phyloP scores from a whole-genome alignment of 2,113 vertebrate species.

The Corythaixoides concolor region DNA sequence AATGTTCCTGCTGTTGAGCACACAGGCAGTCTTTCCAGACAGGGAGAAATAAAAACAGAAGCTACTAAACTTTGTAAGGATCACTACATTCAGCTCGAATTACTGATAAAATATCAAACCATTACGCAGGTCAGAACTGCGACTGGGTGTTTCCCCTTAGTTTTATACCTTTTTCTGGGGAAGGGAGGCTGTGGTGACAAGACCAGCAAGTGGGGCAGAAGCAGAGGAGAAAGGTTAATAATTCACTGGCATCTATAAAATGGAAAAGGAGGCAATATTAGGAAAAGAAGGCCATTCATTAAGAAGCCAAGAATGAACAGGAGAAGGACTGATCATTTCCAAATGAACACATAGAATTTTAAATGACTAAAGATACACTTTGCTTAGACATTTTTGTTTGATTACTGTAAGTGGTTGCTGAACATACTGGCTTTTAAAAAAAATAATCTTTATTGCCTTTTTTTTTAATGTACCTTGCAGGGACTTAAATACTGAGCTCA shows the following conservation, averaged over 20 bases:
- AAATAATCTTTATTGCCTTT: not conserved
- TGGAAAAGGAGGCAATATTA: not conserved
- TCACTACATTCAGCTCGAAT: not conserved
- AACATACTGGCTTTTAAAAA: not conserved
- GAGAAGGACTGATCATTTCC: not conserved
- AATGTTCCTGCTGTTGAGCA: not conserved
- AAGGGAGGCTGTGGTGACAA: not conserved
- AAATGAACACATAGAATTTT: not conserved
- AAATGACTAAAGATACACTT: not conserved
- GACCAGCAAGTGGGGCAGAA: not conserved
- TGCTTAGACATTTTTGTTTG: fast-evolving
- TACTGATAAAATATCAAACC: not conserved
- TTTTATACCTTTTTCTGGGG: not conserved
- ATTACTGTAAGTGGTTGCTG: not conserved
- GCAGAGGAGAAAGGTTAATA: not conserved
- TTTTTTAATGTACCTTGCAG: not conserved
- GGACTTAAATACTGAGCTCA: not conserved
- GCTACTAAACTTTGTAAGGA: not conserved
- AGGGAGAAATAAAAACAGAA: not conserved
- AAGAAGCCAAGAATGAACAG: not conserved
- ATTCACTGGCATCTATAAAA: not conserved
- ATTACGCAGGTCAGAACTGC: fast-evolving
- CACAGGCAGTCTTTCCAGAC: not conserved
- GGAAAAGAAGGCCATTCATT: not conserved
- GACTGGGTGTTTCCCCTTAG: not conserved